Evolutionary conservation across 2,888 invertebrate genomes (phyloP).

Genomic region (Scaptodrosophila latifasciaeformis): DNA sequence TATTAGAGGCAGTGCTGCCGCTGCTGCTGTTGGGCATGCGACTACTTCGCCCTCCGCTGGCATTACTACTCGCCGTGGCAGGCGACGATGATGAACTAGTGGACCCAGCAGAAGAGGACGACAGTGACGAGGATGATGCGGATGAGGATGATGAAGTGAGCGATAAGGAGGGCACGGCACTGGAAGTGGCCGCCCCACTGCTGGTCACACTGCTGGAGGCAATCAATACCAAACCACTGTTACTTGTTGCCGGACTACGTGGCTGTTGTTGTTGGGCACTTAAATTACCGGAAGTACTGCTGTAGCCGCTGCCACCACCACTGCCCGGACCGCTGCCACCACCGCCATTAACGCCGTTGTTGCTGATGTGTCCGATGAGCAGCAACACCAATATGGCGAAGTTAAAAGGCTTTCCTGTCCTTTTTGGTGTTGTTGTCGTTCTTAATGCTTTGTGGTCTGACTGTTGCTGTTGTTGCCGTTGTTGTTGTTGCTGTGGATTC

Average conservation of each 20-base stretch:
- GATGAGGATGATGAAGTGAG: slow-evolving; percentile 50
- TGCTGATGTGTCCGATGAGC: slow-evolving; percentile 55
- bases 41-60: slow-evolving; percentile 27
- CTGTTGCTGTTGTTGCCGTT: slow-evolving; percentile 27
- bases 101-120: slow-evolving; percentile 23
- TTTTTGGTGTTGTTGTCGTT: slow-evolving; percentile 7
- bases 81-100: slow-evolving; percentile 26
- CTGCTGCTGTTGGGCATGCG: slow-evolving; percentile 33
- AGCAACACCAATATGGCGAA: slow-evolving; percentile 37
- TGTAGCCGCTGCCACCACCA: background rate
- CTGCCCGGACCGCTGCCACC: background rate
- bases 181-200: slow-evolving; percentile 32
- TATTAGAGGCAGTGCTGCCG: slow-evolving; percentile 37
- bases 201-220: slow-evolving; percentile 48
- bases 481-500: slow-evolving; percentile 30
- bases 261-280: slow-evolving; percentile 36
- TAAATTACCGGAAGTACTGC: slow-evolving; percentile 2
- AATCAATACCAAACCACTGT: slow-evolving; percentile 55
- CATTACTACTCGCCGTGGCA: slow-evolving; percentile 15
- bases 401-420: too few species aligned
- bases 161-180: slow-evolving; percentile 57
- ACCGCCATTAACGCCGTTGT: slow-evolving; percentile 44
- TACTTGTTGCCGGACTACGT: slow-evolving; percentile 35
- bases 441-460: background rate
- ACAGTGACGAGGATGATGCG: slow-evolving; percentile 30